Conservation (phyloP, 2,797 vertebrate genomes). For the Acrossocheilus fasciatus region DNA sequence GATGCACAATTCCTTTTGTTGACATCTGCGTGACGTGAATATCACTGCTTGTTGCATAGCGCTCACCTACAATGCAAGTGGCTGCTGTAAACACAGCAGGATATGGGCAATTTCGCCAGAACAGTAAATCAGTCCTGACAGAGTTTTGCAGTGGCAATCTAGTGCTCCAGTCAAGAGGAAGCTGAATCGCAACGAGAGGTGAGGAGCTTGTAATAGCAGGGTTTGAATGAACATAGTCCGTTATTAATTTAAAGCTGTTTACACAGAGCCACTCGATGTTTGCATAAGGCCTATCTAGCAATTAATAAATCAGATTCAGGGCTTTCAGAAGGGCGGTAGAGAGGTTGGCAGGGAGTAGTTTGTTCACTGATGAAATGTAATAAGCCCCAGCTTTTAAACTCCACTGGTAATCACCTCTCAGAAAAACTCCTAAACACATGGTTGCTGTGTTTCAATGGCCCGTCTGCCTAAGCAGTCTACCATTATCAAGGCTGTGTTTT, state of each 20-base stretch:
- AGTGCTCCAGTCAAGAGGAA: constrained; percentile 42
- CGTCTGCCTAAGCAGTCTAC: neutral
- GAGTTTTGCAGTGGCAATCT: constrained; percentile 29
- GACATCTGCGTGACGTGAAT: constrained; percentile 31
- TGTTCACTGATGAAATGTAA: constrained; percentile 44
- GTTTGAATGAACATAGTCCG: constrained; percentile 49
- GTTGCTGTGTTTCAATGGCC: neutral
- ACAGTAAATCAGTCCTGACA: constrained; percentile 56
- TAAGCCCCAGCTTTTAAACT: constrained; percentile 47
- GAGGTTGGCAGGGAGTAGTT: neutral
- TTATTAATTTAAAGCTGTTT: constrained; percentile 57
- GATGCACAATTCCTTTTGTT: constrained; percentile 34
- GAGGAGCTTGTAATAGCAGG: constrained; percentile 52
- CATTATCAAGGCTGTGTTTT: neutral
- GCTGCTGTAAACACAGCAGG: constrained; percentile 36
- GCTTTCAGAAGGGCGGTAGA: constrained; percentile 6
- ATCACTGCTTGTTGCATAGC: constrained; percentile 22
- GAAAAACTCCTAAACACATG: constrained; percentile 28
- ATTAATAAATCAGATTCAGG: constrained; percentile 56
- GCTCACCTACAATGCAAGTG: constrained; percentile 27
- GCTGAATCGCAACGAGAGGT: constrained; percentile 29
- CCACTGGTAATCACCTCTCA: constrained; percentile 39
- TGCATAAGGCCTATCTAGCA: constrained; percentile 37
- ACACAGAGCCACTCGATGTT: constrained; percentile 51
- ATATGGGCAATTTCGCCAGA: constrained; percentile 24